A percentile compares a stretch with the other conserved stretches of the same genome.
These are phyloP conservation scores for Aphis gossypii DNA, from an alignment of 1,140 invertebrate genomes.

Conservation along the genomic window DNA sequence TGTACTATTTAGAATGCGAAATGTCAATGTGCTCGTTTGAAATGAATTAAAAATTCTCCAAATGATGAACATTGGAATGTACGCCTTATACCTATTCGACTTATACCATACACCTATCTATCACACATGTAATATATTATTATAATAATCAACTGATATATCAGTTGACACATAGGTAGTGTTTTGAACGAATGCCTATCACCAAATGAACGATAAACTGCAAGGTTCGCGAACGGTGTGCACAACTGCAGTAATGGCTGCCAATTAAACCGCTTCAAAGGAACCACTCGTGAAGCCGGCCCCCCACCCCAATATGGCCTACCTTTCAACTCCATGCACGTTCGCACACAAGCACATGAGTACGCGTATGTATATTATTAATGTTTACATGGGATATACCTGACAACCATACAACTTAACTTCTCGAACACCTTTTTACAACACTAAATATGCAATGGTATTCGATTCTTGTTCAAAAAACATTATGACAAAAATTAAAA, in stretches of 20 bases:
- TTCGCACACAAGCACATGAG: neutral
- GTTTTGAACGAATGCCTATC: neutral
- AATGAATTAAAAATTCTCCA: neutral
- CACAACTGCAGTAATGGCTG: conserved; percentile 50
- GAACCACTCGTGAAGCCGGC: conserved; percentile 55
- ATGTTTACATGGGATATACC: neutral
- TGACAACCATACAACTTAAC: neutral
- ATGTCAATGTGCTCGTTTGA: neutral
- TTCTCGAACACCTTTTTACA: neutral
- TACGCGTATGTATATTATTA: neutral
- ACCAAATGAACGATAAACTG: neutral
- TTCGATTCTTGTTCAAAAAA: neutral
- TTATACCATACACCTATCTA: neutral
- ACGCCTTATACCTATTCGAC: neutral
- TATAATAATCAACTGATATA: too few relatives aligned
- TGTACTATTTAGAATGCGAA: neutral
- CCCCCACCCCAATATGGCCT: conserved; percentile 56
- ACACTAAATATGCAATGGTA: neutral
- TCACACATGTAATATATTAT: neutral
- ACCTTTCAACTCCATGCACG: conserved; percentile 40
- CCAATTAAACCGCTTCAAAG: conserved; percentile 58
- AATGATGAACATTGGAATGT: neutral
- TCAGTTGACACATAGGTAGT: neutral
- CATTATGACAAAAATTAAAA: neutral
- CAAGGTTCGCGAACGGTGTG: conserved; percentile 28